Evolutionary conservation across 2,113 vertebrate species (phyloP), one percentile per base, ranked within the genome.

Genomic region (Isurus oxyrinchus): DNA sequence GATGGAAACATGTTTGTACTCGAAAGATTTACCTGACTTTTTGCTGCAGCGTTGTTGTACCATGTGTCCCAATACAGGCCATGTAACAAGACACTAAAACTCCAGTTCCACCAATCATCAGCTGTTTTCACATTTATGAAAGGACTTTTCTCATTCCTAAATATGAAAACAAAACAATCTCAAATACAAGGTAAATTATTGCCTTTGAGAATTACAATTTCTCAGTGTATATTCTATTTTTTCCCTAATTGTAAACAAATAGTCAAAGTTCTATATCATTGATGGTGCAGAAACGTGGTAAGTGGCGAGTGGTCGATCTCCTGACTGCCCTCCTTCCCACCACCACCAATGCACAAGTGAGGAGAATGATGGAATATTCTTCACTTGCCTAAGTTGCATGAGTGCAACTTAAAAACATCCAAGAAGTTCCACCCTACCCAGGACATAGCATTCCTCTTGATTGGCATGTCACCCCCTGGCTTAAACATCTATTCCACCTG

Each of bases 71-170:
- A 95, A 40, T 98, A 98, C 11, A 98, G 94, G 59, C 96, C 90
- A 5, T 98, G 96, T 76, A 98, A 96, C 90, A 98, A 96, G 3
- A 72, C 94, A 72, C 96, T 97, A 96, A 97, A 96, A 40, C 97
- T 97, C 98, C 98, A 98, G 72, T 96, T 97, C 98, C 98, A 98
- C 98, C 98, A 98, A 90, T 97, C 97, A 0, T 97, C 97, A 5
- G 96, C 90, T 0, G 93, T 97, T 84, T 96, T 97, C 94, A 98
- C 96, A 57, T 96, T 96, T 6, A 79, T 59, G 35, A 97, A 97
- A 35, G 96, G 40, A n/a, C 96, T 96, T 27, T 96, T 94, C 53
- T 40, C 25, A 44, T 96, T 97, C 96, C 98, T 98, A 84, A 96
- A 96, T 31, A 96, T 96, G 91, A 44, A 96, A 44, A 86, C 63